Evolutionary conservation across 2,797 vertebrate species (phyloP), one percentile per base, ranked within the genome.

Genomic region (Alectoris magna): DNA sequence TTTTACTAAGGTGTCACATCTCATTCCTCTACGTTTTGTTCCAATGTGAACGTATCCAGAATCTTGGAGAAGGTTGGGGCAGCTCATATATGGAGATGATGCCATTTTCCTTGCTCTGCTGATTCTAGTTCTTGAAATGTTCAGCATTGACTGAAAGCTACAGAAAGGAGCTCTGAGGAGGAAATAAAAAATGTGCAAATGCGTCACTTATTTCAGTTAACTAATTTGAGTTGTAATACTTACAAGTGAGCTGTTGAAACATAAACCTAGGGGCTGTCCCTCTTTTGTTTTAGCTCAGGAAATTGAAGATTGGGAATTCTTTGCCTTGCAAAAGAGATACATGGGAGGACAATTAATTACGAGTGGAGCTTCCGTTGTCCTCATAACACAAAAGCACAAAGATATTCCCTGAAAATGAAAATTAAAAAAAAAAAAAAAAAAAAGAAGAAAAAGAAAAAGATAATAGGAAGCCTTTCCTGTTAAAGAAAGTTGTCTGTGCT

Each of bases 211-310:
- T 79, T 91, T 78, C 74, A 63, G 70, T 66, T 91, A 84, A 87
- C 86, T 64, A 46, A 10, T 86, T 39, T 49, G 70, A 84, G n/a
- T 71, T 59, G 31, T 66, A 72, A 46, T 87, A 36, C 63, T 85
- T 88, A 76, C 66, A 78, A 91, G 72, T 63, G 87, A 88, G 36
- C 43, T 76, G 43, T 68, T 93, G 77, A 76, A 92, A 90, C 84
- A 85, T n/a, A 93, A 94, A 89, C 46, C 67, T 73, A 88, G 67
- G 44, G 81, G 82, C 24, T 58, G 39, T 74, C 39, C 64, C 53
- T 67, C 31, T 84, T 72, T 75, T 55, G 17, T 72, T 93, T 78
- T 64, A 92, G 56, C 64, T 94, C 14, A 53, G 39, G 86, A 81
- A 91, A 92, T 8, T 48, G 39, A 86, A 76, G 63, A 29, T 41